phyloP scores from a whole-genome alignment of 2,888 invertebrate genomes.

The Phengaris arion region DNA sequence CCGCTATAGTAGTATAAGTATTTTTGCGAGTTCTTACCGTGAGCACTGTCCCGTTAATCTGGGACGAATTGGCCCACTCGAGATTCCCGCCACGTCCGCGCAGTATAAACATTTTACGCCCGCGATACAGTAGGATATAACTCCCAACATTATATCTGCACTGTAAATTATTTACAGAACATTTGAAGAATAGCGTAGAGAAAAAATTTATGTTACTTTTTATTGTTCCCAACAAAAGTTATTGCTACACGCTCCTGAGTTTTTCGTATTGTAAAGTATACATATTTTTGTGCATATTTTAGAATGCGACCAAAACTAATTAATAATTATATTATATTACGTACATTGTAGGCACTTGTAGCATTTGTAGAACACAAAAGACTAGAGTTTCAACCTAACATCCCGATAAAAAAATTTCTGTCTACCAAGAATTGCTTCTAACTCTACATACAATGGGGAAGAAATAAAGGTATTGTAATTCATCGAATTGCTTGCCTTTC shows the following conservation, averaged over 20 bases:
- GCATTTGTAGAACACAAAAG: neutral
- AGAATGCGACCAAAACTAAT: neutral
- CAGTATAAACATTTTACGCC: slow-evolving; percentile 20
- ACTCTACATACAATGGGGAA: neutral
- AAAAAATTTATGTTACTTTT: neutral
- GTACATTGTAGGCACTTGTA: neutral
- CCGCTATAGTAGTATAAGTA: no score
- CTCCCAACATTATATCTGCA: slow-evolving; percentile 9
- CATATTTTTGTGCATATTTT: neutral
- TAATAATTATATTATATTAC: neutral
- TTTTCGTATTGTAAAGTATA: neutral
- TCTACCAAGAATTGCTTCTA: neutral
- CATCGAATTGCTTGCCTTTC: neutral
- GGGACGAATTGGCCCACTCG: slow-evolving; percentile 8
- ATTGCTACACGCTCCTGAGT: neutral
- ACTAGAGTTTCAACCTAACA: neutral
- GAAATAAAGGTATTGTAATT: neutral
- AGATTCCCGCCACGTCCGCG: slow-evolving; percentile 3
- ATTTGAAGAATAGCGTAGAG: neutral
- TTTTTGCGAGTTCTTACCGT: slow-evolving; percentile 13
- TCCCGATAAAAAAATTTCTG: neutral
- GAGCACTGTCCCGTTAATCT: neutral
- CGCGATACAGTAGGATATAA: slow-evolving; percentile 10
- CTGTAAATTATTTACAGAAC: neutral
- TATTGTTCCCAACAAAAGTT: slow-evolving; percentile 1